These are phyloP conservation scores for Creontiades dilutus DNA, from an alignment of 2,888 invertebrate genomes.

Conservation along the genomic window DNA sequence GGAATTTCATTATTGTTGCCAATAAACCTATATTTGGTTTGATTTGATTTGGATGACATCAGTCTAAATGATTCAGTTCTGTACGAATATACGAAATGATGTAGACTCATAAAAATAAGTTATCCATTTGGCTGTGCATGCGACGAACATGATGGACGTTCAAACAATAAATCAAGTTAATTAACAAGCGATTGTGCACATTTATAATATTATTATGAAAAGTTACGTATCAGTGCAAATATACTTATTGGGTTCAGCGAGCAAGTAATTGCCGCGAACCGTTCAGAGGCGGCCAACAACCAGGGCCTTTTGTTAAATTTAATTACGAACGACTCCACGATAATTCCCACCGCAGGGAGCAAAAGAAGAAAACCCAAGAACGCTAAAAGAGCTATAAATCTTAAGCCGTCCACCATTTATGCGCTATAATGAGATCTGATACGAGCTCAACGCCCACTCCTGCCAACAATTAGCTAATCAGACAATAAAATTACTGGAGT, in stretches of 20 bases:
- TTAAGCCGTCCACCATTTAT: constrained; percentile 22
- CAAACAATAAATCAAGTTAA: too few relatives aligned
- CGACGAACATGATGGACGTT: too few relatives aligned
- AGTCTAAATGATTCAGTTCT: too few relatives aligned
- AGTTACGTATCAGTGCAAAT: too few relatives aligned
- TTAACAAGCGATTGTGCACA: too few relatives aligned
- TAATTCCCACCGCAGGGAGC: neutral
- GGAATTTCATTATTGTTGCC: too few relatives aligned
- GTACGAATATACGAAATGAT: too few relatives aligned
- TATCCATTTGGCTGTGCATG: too few relatives aligned
- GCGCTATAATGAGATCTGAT: constrained; percentile 51
- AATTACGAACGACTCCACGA: neutral
- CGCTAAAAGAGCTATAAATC: constrained; percentile 58
- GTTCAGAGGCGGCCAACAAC: neutral
- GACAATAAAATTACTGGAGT: constrained; percentile 18
- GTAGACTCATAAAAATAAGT: too few relatives aligned
- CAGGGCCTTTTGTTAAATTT: neutral
- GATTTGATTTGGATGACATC: too few relatives aligned
- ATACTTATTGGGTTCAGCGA: neutral
- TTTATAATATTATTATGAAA: too few relatives aligned
- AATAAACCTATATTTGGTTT: too few relatives aligned
- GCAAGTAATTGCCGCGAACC: neutral
- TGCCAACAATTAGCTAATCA: constrained; percentile 39
- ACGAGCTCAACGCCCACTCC: constrained; percentile 48
- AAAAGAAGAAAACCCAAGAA: neutral